phyloP scores from a whole-genome alignment of 2,888 invertebrate species.

The Microplitis manilae region DNA sequence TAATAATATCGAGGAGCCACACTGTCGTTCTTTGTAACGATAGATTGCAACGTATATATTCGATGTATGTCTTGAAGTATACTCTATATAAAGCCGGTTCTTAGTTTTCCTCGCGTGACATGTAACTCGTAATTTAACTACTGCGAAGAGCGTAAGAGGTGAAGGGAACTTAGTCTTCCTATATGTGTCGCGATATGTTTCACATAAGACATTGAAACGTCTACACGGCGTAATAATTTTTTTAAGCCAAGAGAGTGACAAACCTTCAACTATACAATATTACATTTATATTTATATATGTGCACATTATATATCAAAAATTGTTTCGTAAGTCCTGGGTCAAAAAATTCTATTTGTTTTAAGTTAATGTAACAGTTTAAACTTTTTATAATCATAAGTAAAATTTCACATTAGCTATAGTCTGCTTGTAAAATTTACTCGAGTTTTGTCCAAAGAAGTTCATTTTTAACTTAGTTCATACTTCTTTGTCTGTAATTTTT shows the following conservation, averaged over 20 bases:
- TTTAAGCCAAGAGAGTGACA: background rate
- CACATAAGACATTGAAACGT: constrained; percentile 45
- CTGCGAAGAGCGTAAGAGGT: constrained; percentile 31
- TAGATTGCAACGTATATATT: background rate
- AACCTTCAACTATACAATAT: background rate
- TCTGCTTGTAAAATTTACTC: too few relatives aligned
- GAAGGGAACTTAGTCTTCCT: constrained; percentile 28
- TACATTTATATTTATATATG: background rate
- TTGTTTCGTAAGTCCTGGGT: too few relatives aligned
- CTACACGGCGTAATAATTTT: background rate
- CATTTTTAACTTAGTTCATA: too few relatives aligned
- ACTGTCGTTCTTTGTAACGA: background rate
- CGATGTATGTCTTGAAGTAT: background rate
- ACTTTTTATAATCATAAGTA: too few relatives aligned
- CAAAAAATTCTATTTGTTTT: too few relatives aligned
- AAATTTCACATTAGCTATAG: too few relatives aligned
- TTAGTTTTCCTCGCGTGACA: constrained; percentile 52
- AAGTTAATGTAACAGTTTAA: too few relatives aligned
- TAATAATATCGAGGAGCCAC: background rate
- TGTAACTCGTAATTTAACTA: constrained; percentile 40
- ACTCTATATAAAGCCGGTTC: constrained; percentile 27
- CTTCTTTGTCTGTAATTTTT: too few relatives aligned
- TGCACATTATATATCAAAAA: too few relatives aligned
- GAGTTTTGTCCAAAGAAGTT: too few relatives aligned
- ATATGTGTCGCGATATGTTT: constrained; percentile 50